Percentiles rank a stretch among this genome's conserved stretches.
Evolutionary conservation across 2,113 vertebrate genomes (phyloP).

Genomic region (Pelobates fuscus): DNA sequence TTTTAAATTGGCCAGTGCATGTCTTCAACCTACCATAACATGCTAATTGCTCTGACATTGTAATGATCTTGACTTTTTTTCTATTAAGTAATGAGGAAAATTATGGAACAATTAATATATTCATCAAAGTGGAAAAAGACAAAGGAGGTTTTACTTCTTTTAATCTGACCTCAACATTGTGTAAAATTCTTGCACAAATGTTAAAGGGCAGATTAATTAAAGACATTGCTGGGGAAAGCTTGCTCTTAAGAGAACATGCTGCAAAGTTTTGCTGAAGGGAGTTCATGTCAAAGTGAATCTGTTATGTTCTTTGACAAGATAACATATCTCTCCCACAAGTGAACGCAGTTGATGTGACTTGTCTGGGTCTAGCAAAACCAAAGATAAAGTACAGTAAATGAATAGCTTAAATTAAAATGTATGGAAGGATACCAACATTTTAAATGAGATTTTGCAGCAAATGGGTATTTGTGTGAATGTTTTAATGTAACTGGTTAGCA

Average conservation of each 20-base stretch:
- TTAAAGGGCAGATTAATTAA: conserved; percentile 49
- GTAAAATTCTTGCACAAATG: conserved; percentile 35
- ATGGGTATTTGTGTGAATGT: conserved; percentile 32
- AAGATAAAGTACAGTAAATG: conserved; percentile 24
- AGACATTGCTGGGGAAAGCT: conserved; percentile 26
- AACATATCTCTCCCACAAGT: conserved; percentile 23
- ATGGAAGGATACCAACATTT: conserved; percentile 42
- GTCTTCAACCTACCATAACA: no score
- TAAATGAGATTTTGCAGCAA: conserved; percentile 43
- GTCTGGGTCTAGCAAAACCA: conserved; percentile 10
- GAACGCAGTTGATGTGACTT: conserved; percentile 23
- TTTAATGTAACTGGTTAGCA: conserved; percentile 36
- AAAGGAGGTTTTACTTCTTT: conserved; percentile 3
- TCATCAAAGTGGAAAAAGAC: conserved; percentile 1
- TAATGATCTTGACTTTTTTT: no score
- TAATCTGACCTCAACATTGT: conserved; percentile 31
- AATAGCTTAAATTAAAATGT: conserved; percentile 37
- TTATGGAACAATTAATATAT: conserved; percentile 29
- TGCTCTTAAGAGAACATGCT: conserved; percentile 30
- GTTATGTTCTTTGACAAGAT: conserved; percentile 36
- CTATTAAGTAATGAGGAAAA: no score
- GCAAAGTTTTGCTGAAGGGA: conserved; percentile 48
- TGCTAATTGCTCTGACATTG: no score
- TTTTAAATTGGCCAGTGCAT: no score
- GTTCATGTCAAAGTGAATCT: conserved; percentile 39